These are phyloP conservation scores for Pelagia noctiluca DNA, from an alignment of 30 jellyfish, hydroid and myxozoan species.

Conservation along the genomic window DNA sequence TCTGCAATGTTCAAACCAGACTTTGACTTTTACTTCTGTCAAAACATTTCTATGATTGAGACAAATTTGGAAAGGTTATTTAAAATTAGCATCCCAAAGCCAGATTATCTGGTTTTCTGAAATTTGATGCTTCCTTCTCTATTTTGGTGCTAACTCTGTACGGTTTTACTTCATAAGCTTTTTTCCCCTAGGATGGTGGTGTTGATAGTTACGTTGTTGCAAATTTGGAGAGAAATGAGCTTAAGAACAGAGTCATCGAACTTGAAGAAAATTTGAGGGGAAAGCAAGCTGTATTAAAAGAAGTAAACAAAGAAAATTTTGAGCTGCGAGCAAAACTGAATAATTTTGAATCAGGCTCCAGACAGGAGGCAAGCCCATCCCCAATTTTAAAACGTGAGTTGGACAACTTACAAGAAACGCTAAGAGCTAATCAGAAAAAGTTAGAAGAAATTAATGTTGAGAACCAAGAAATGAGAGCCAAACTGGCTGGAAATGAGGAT, in stretches of 20 bases:
- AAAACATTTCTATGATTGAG: no score
- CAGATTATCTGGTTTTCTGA: no score
- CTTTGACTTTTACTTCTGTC: no score
- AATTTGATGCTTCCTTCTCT: neutral
- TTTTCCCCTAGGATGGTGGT: conserved; percentile 44
- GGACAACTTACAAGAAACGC: conserved; percentile 64
- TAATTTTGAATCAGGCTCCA: conserved; percentile 17
- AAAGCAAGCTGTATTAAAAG: conserved; percentile 74
- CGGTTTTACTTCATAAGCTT: neutral
- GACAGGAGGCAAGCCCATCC: conserved; percentile 77
- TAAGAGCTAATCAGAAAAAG: conserved; percentile 53
- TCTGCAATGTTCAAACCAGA: no score
- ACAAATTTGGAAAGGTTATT: no score
- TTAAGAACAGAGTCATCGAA: conserved; percentile 71
- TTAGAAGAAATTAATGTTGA: conserved; percentile 73
- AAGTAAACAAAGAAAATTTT: conserved; percentile 76
- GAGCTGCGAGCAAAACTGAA: conserved; percentile 66
- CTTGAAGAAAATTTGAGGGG: conserved; percentile 82
- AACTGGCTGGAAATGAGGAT: conserved; percentile 70
- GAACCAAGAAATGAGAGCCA: conserved; percentile 69
- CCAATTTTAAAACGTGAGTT: conserved; percentile 72
- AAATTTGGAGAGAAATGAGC: conserved; percentile 70
- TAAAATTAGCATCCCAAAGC: no score
- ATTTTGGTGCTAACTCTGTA: neutral
- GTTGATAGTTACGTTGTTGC: conserved; percentile 82